phyloP scores from a whole-genome alignment of 2,888 invertebrate genomes.

The Halictus ligatus region DNA sequence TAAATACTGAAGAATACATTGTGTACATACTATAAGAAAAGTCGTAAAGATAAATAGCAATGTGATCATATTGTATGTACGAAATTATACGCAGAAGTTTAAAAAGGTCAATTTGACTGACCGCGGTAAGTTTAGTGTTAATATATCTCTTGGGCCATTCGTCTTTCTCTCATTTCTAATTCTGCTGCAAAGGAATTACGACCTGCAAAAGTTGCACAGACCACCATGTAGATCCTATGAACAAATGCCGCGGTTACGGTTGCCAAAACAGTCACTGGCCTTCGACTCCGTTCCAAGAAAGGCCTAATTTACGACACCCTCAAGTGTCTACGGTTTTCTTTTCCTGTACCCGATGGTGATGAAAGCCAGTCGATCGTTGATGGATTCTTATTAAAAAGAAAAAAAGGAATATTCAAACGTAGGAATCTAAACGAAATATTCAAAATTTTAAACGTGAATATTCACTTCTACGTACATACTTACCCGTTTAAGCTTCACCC shows the following conservation, averaged over 20 bases:
- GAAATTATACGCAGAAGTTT: no score
- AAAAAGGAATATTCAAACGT: background rate
- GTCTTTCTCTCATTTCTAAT: background rate
- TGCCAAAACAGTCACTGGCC: background rate
- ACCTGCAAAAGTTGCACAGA: background rate
- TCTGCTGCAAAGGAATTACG: background rate
- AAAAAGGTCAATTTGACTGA: no score
- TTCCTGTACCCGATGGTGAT: background rate
- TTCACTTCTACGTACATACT: no score
- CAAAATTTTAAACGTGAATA: no score
- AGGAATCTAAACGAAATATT: no score
- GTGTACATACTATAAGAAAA: no score
- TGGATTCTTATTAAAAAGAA: background rate
- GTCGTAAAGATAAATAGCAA: no score
- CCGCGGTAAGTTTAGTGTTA: no score
- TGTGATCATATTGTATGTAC: no score
- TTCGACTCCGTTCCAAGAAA: background rate
- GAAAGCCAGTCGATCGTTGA: background rate
- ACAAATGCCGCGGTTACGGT: background rate
- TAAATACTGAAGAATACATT: no score
- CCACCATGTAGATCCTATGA: background rate
- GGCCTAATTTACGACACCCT: background rate
- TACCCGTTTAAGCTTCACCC: no score
- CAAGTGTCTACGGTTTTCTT: background rate
- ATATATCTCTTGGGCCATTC: background rate